Conservation (phyloP, 2,113 vertebrate species). For the Ailuropoda melanoleuca region DNA sequence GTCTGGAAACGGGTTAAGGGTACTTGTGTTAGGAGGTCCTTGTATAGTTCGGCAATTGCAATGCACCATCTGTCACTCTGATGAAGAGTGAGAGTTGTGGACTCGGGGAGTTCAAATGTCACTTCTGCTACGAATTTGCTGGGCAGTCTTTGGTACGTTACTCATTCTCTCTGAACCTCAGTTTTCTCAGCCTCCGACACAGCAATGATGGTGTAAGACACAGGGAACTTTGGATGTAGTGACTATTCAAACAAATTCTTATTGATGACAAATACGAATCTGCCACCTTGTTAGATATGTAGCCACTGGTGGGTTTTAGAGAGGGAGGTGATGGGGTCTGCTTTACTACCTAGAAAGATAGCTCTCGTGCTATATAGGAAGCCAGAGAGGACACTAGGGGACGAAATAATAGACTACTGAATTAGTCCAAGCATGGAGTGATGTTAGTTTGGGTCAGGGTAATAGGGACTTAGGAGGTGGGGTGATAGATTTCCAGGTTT, state of each 20-base stretch:
- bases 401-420: not conserved
- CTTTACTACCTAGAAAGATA: not conserved
- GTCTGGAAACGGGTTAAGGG: not conserved
- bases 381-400: not conserved
- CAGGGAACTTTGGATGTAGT: not conserved
- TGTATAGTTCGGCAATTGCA: accelerated
- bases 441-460: not conserved
- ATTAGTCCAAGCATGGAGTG: not conserved
- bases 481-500: not conserved
- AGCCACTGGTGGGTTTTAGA: not conserved
- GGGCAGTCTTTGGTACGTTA: not conserved
- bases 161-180: not conserved
- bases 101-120: not conserved
- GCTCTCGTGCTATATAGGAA: not conserved
- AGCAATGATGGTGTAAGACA: not conserved
- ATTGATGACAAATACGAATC: not conserved
- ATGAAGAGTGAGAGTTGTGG: not conserved
- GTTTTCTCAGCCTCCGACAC: not conserved
- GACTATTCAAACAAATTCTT: not conserved
- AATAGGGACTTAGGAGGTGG: not conserved
- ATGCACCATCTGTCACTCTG: not conserved
- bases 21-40: not conserved
- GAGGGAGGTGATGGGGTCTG: not conserved
- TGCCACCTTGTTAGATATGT: not conserved
- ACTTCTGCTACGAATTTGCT: not conserved